Conservation (phyloP, 1,140 invertebrate genomes). For the Mercenaria mercenaria region DNA sequence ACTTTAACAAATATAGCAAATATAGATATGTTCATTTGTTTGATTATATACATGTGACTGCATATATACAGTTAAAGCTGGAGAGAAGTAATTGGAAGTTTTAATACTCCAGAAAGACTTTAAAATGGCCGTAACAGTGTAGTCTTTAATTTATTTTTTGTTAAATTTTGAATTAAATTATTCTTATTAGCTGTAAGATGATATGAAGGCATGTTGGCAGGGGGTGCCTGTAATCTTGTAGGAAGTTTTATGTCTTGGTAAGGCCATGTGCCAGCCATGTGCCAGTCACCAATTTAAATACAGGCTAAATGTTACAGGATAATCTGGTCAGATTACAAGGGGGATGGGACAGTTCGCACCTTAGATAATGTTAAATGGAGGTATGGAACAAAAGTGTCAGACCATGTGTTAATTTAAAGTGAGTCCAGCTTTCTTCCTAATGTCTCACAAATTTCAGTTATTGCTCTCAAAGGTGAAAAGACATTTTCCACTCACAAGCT, state of each 20-base stretch:
- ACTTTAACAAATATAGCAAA: too few relatives aligned
- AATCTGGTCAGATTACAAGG: constrained; percentile 12
- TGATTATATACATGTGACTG: too few relatives aligned
- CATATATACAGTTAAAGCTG: too few relatives aligned
- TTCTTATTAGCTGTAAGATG: background rate
- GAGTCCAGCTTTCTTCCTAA: background rate
- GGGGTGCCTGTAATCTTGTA: background rate
- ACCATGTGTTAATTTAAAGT: background rate
- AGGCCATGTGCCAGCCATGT: background rate
- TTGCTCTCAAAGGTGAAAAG: constrained; percentile 33
- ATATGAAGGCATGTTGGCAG: background rate
- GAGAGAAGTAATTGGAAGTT: too few relatives aligned
- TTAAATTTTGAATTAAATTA: too few relatives aligned
- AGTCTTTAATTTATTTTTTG: too few relatives aligned
- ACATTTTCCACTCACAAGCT: constrained; percentile 20
- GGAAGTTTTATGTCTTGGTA: background rate
- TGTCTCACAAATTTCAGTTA: constrained; percentile 35
- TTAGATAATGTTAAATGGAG: constrained; percentile 31
- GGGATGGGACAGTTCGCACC: background rate
- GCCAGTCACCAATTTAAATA: background rate
- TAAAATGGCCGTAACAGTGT: too few relatives aligned
- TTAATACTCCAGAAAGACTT: too few relatives aligned
- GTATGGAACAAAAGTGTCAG: constrained; percentile 16
- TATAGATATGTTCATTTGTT: too few relatives aligned
- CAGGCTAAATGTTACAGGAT: background rate